Percentiles rank a stretch among this genome's conserved stretches.
These are phyloP conservation scores for Drosophila ochracea DNA, from an alignment of 2,888 invertebrate species.

Conservation along the genomic window DNA sequence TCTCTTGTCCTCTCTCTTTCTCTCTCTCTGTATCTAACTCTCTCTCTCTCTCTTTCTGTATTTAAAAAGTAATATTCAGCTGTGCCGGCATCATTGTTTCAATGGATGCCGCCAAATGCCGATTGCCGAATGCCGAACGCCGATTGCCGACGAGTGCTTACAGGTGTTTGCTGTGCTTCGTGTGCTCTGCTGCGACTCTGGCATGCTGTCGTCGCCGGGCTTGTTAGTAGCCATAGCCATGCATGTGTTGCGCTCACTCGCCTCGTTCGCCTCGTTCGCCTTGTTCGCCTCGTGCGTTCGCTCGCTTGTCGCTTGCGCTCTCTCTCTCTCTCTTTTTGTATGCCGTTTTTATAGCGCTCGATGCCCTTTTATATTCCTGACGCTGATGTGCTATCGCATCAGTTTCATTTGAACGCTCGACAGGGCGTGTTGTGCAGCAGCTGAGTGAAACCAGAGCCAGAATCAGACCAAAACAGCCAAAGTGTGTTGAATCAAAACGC, in stretches of 20 bases:
- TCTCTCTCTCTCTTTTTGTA: slow-evolving; percentile 22
- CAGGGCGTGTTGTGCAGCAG: slow-evolving; percentile 61
- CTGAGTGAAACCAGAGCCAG: slow-evolving; percentile 16
- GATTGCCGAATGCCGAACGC: background rate
- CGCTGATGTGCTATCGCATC: slow-evolving; percentile 54
- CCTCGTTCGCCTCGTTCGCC: background rate
- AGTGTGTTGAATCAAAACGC: slow-evolving; percentile 17
- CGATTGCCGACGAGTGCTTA: slow-evolving; percentile 58
- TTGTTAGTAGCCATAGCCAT: slow-evolving; percentile 7
- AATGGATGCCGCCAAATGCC: slow-evolving; percentile 6
- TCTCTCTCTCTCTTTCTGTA: background rate
- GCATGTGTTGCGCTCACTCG: slow-evolving; percentile 3
- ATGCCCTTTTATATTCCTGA: slow-evolving; percentile 66
- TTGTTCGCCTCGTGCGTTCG: slow-evolving; percentile 13
- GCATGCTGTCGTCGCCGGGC: background rate
- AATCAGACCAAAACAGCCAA: slow-evolving; percentile 23
- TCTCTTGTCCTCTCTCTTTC: background rate
- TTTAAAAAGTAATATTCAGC: background rate
- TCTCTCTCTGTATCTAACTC: background rate
- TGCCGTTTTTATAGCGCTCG: slow-evolving; percentile 31
- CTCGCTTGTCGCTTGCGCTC: slow-evolving; percentile 15
- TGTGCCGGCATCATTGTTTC: slow-evolving; percentile 41
- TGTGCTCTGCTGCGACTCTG: background rate
- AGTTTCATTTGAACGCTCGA: slow-evolving; percentile 77
- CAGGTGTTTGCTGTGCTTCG: slow-evolving; percentile 65